Percentiles rank a stretch among this genome's conserved stretches.
These are phyloP conservation scores for Gymnopithys bicolor DNA, from an alignment of 2,797 vertebrate species.

Conservation along the genomic window DNA sequence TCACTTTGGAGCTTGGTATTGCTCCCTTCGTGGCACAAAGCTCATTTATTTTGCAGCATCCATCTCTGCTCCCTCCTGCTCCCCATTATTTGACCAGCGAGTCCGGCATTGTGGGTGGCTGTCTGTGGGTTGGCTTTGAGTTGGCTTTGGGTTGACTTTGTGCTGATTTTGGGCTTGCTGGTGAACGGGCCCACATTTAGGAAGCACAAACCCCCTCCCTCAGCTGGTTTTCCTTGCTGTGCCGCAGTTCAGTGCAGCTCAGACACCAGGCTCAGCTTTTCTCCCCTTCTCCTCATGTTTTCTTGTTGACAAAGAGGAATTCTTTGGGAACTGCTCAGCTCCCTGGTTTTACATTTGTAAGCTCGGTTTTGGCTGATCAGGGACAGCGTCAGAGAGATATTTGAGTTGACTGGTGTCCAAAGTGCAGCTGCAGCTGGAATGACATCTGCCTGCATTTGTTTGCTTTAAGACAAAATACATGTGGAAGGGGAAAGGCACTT, in stretches of 20 bases:
- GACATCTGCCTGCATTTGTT: slow-evolving; percentile 59
- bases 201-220: neutral
- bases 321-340: neutral
- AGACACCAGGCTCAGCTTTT: neutral
- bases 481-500: slow-evolving; percentile 3
- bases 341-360: neutral
- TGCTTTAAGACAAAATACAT: slow-evolving; percentile 31
- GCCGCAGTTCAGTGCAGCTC: rapidly evolving
- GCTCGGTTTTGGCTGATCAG: slow-evolving; percentile 12
- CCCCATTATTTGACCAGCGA: neutral
- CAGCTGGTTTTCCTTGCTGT: neutral
- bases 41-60: neutral
- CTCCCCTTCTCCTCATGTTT: neutral
- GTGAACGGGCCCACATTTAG: neutral
- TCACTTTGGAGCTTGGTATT: neutral
- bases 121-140: neutral
- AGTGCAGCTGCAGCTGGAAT: slow-evolving; percentile 4
- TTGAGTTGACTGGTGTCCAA: slow-evolving; percentile 47
- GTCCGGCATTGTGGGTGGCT: neutral
- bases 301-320: neutral
- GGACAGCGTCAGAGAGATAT: neutral
- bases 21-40: neutral
- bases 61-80: neutral
- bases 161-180: neutral
- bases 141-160: neutral